Evolutionary conservation across 2,113 vertebrate genomes (phyloP), one percentile per base, ranked within the genome.

Genomic region (Neofelis nebulosa): DNA sequence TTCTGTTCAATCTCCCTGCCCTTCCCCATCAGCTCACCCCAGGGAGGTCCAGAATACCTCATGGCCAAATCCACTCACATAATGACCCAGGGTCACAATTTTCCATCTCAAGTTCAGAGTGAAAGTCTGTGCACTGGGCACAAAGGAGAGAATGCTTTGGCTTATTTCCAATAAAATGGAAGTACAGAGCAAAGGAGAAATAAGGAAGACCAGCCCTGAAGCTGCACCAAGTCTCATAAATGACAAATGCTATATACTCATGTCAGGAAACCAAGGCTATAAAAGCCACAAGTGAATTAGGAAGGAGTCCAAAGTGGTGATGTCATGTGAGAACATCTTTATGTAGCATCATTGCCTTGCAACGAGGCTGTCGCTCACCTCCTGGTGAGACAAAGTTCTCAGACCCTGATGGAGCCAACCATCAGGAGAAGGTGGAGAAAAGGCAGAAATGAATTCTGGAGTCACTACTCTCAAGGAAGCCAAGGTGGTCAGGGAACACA

Each of bases 261-360:
- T 66, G 76, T 98, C 95, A 94, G 95, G 55, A 96, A 95, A 81
- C 94, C 93, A 81, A 85, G 57, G 88, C 65, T 65, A 6, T 96
- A 94, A 96, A 97, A 98, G 90, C 84, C 94, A 97, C 92, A 82
- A 95, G 61, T 79, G 85, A 95, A 95, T 97, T 96, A 86, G 97
- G 97, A 97, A 57, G 31, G 61, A n/a, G 48, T 95, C 97, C 97
- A 95, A 81, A 78, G 65, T 4, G 4, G 69, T 96, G 97, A 97
- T 63, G 92, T 97, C 94, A 94, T 88, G 27, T 61, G 79, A 93
- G 80, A 85, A 38, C 29, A 45, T 83, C 57, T 13, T 18, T 11
- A 15, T 10, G 61, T 7, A 86, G 63, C 12, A 0, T 27, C 10
- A 1, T 12, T 65, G 29, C 73, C 73, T 33, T 36, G 27, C 68